Base-by-base conservation (phyloP, 2,888 invertebrate genomes). In the Lysandra coridon region DNA sequence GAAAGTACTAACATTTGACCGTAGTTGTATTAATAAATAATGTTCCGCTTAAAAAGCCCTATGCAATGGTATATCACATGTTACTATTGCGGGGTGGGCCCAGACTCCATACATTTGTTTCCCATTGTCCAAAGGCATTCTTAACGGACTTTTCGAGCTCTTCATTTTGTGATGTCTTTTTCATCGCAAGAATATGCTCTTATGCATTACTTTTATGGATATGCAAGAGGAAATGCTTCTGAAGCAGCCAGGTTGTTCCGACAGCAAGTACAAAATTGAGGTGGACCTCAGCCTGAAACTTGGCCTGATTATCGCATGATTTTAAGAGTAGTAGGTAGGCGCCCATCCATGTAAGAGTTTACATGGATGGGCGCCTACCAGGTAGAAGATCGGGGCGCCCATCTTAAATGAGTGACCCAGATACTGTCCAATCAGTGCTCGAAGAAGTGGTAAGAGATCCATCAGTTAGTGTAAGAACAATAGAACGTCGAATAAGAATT, bases 401-500 rank as follows among this genome's bases (percentile, higher is more conserved):
- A 57, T 57, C 23, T 49, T 2, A 49, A 75, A 23, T 49, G 17
- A 44, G 49, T 23, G 12, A 75, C 49, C 49, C 75, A 75, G 49
- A 49, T 75, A 49, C 49, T n/a, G 75, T 49, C 49, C 23, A 75
- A n/a, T 75, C 49, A n/a, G 75, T 49, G 23, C 75, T 49, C 23
- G 49, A 75, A 49, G 23, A 75, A 75, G 75, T 74, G 49, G 75
- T 30, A n/a, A 75, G 49, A 75, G 49, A 75, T 75, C 17, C 23
- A 75, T 75, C 75, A n/a, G 49, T 75, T 75, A 75, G 75, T 75
- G 75, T 75, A n/a, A 75, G 49, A n/a, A 75, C 75, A 14, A 14
- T 75, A 75, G 49, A n/a, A 75, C 6, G n/a, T 23, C 44, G 75
- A 75, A 75, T n/a, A 5, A 49, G 75, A 75, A 75, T 53, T 5